Percentiles rank a stretch among this genome's conserved stretches.
Evolutionary conservation across 1,140 invertebrate genomes (phyloP).

Genomic region (Tetraneura akinire): DNA sequence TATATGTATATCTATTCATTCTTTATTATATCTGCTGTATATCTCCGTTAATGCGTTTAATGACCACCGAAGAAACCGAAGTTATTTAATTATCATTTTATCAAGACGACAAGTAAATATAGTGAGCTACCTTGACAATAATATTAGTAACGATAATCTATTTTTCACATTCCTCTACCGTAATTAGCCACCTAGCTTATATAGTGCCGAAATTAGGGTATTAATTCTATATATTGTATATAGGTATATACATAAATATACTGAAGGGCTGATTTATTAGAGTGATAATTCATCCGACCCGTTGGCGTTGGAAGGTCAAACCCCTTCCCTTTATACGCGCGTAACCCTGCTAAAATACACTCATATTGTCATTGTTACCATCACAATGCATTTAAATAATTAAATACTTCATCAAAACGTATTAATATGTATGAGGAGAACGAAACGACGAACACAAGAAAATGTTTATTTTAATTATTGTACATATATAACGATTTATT

Average conservation of each 20-base stretch:
- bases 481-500: too few relatives aligned
- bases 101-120: neutral
- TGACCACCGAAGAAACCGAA: too few relatives aligned
- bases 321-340: neutral
- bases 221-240: neutral
- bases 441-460: neutral
- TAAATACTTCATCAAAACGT: slow-evolving; percentile 6
- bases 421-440: slow-evolving; percentile 14
- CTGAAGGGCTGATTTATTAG: too few relatives aligned
- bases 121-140: neutral
- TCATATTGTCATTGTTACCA: neutral
- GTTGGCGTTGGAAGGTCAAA: neutral
- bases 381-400: slow-evolving; percentile 30
- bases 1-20: too few relatives aligned
- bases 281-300: slow-evolving; percentile 18
- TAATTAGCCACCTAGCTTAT: slow-evolving; percentile 20
- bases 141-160: slow-evolving; percentile 3
- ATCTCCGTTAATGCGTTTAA: too few relatives aligned
- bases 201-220: neutral
- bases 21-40: too few relatives aligned
- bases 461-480: too few relatives aligned
- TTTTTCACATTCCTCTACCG: neutral
- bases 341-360: neutral
- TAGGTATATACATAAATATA: too few relatives aligned
- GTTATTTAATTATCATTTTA: neutral